Evolutionary conservation across 2,888 invertebrate species (phyloP).

Genomic region (Drosophila anomelani): DNA sequence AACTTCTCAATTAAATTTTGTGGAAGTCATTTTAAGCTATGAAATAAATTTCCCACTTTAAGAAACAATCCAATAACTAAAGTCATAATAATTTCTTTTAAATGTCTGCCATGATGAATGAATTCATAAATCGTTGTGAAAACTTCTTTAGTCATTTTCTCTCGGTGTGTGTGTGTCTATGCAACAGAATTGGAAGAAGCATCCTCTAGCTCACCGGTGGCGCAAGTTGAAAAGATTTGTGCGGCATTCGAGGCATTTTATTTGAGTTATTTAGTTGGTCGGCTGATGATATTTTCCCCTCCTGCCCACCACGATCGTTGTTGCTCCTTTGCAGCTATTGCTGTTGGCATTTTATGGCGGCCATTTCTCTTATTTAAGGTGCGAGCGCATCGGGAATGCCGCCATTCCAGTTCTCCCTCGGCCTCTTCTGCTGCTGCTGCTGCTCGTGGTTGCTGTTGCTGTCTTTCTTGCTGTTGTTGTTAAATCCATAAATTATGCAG

Average conservation of each 20-base stretch:
- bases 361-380: constrained; percentile 71
- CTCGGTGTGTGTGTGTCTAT: constrained; percentile 12
- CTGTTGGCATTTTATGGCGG: constrained; percentile 47
- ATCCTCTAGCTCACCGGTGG: constrained; percentile 22
- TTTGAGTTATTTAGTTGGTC: constrained; percentile 69
- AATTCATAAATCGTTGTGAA: neutral
- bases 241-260: constrained; percentile 66
- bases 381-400: constrained; percentile 42
- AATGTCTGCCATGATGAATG: neutral
- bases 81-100: neutral
- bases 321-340: constrained; percentile 24
- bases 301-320: constrained; percentile 14
- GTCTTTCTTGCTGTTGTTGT: constrained; percentile 23
- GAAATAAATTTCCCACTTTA: neutral
- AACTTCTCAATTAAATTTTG: neutral
- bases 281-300: constrained; percentile 59
- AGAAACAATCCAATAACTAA: neutral
- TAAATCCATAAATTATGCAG: constrained; percentile 75
- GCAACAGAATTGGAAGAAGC: constrained; percentile 6
- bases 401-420: constrained; percentile 32
- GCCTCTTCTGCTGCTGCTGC: constrained; percentile 1
- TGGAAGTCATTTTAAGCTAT: too few species aligned
- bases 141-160: constrained; percentile 6
- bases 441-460: constrained; percentile 5
- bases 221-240: constrained; percentile 69